These are phyloP conservation scores for Charanyca ferruginea DNA, from an alignment of 2,888 invertebrate species.

Conservation along the genomic window DNA sequence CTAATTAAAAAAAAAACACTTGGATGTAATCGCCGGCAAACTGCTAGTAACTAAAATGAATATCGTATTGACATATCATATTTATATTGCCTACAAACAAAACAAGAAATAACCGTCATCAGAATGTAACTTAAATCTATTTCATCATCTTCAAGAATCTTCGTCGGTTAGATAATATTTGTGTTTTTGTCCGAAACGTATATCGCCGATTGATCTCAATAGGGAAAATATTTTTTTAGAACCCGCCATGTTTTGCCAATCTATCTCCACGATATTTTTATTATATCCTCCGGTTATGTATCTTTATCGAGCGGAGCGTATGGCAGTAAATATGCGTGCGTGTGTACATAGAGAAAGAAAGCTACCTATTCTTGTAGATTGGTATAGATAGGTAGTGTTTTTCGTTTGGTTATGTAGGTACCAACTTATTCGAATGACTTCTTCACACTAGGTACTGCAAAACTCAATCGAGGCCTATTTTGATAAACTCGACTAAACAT, in stretches of 20 bases:
- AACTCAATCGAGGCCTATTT: too few species aligned
- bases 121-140: slow-evolving; percentile 40
- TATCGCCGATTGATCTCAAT: slow-evolving; percentile 68
- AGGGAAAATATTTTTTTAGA: slow-evolving; percentile 74
- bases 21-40: too few species aligned
- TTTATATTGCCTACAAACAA: too few species aligned
- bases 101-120: too few species aligned
- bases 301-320: slow-evolving; percentile 43
- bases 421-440: neutral
- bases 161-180: slow-evolving; percentile 69
- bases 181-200: slow-evolving; percentile 71
- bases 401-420: neutral
- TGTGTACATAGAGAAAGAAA: slow-evolving; percentile 11
- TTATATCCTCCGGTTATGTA: slow-evolving; percentile 50
- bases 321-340: slow-evolving; percentile 22
- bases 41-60: too few species aligned
- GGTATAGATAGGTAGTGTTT: neutral
- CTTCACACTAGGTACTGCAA: too few species aligned
- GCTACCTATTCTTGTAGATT: neutral
- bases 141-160: slow-evolving; percentile 29
- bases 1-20: too few species aligned
- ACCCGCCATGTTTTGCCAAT: slow-evolving; percentile 62
- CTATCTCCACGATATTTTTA: slow-evolving; percentile 52
- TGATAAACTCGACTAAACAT: too few species aligned
- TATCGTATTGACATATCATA: too few species aligned